A percentile compares a stretch with the other conserved stretches of the same genome.
These are phyloP conservation scores for Siderastrea siderea DNA, from an alignment of 92 coral and sea anemone genomes.

Conservation along the genomic window DNA sequence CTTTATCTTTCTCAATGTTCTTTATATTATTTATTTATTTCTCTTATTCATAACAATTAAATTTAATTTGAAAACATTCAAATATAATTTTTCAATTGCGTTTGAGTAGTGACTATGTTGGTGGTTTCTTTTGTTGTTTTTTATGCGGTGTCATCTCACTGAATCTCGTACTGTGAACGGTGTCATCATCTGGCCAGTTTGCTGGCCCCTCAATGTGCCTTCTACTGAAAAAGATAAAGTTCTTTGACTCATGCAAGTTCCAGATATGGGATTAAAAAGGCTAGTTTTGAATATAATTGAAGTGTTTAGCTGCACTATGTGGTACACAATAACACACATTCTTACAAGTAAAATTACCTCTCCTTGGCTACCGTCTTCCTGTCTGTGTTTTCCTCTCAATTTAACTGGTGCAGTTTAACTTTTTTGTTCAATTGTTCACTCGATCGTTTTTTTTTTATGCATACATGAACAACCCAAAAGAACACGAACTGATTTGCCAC, in stretches of 20 bases:
- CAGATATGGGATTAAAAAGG: no score
- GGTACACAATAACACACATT: slow-evolving; percentile 33
- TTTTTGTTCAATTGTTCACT: neutral
- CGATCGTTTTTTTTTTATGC: neutral
- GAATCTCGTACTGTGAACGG: no score
- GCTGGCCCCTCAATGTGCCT: neutral
- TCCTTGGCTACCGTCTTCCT: slow-evolving; percentile 21
- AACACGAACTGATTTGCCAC: neutral
- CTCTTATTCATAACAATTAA: neutral
- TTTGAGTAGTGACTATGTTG: neutral
- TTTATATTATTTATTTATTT: neutral
- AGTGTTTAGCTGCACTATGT: slow-evolving; percentile 36
- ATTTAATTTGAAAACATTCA: neutral
- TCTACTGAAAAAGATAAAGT: neutral
- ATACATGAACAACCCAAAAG: neutral
- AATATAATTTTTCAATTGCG: neutral
- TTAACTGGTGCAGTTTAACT: neutral
- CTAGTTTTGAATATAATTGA: slow-evolving; percentile 28
- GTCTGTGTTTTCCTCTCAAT: neutral
- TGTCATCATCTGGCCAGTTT: neutral
- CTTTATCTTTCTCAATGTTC: neutral
- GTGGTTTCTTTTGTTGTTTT: neutral
- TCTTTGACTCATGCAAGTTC: no score
- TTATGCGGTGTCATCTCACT: no score
- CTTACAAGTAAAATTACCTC: slow-evolving; percentile 25